Evolutionary conservation across 2,113 vertebrate species (phyloP).

Genomic region (Fulmarus glacialis): DNA sequence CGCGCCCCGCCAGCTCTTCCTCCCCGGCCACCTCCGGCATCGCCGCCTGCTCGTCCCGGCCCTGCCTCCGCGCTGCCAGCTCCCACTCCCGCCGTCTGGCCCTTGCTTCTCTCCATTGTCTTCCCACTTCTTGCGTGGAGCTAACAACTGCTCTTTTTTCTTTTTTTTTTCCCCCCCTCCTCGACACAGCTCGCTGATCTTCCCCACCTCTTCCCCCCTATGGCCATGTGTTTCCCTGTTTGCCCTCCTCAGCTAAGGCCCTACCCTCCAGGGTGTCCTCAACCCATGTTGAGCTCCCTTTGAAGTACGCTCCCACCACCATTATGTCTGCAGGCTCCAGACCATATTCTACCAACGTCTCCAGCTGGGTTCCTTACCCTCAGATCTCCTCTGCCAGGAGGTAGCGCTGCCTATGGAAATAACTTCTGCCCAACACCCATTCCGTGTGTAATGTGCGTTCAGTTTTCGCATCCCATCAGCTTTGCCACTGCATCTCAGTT

Average conservation of each 20-base stretch:
- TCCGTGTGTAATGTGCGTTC: neutral
- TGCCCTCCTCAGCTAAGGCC: neutral
- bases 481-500: neutral
- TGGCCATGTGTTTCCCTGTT: neutral
- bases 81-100: rapidly evolving
- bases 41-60: neutral
- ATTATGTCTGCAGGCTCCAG: neutral
- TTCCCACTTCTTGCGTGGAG: neutral
- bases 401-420: neutral
- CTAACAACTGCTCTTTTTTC: neutral
- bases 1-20: neutral
- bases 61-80: neutral
- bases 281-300: neutral
- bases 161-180: no score
- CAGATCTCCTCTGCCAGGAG: neutral
- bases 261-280: neutral
- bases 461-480: neutral
- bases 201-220: neutral
- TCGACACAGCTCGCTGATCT: neutral
- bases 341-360: neutral
- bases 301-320: neutral
- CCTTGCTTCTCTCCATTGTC: neutral
- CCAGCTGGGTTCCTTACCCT: neutral
- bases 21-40: neutral
- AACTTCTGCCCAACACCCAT: neutral